Evolutionary conservation across 2,113 vertebrate genomes (phyloP).

Genomic region (Hepsetus odoe): DNA sequence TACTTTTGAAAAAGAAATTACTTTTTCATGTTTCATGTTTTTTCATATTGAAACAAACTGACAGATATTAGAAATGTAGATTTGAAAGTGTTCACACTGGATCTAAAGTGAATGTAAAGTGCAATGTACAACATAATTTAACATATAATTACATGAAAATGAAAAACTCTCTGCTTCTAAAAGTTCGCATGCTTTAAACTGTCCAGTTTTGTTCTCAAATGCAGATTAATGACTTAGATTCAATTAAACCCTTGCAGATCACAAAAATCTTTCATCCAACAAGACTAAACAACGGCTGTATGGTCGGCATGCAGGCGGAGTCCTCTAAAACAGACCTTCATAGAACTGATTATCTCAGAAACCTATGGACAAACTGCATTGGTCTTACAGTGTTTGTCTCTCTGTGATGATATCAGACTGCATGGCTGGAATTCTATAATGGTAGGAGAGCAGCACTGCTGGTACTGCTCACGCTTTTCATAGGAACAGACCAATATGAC

Average conservation of each 20-base stretch:
- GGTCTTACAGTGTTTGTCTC: neutral
- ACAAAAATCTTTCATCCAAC: neutral
- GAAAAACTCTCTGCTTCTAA: neutral
- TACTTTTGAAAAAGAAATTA: no score
- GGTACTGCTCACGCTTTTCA: neutral
- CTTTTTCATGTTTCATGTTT: no score
- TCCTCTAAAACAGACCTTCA: constrained; percentile 6
- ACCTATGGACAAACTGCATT: neutral
- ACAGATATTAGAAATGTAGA: no score
- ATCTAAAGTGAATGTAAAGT: no score
- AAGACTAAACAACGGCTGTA: neutral
- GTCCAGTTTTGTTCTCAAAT: constrained; percentile 6
- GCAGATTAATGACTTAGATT: neutral
- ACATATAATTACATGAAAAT: no score
- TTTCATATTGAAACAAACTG: no score
- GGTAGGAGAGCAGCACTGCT: neutral
- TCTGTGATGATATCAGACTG: neutral
- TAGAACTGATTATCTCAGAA: neutral
- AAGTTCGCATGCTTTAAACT: neutral
- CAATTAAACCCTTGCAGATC: neutral
- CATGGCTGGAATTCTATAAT: neutral
- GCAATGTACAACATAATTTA: no score
- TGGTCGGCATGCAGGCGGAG: neutral
- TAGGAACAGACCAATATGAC: neutral
- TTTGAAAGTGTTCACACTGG: no score